phyloP scores from a whole-genome alignment of 2,797 vertebrate genomes.

The Sebastiscus tertius region DNA sequence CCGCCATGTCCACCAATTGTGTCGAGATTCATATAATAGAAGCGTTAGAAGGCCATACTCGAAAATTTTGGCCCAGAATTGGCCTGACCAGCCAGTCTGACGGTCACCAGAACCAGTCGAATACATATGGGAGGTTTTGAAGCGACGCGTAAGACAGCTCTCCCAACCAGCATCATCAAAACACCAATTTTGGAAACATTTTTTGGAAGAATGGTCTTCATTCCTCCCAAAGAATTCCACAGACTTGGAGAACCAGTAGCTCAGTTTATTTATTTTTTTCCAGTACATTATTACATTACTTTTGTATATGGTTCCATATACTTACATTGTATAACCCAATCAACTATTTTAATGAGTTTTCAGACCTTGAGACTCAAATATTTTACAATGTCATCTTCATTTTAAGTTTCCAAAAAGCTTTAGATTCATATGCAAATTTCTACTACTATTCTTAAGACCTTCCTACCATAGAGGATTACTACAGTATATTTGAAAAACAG shows the following conservation, averaged over 20 bases:
- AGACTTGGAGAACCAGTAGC: too few relatives aligned
- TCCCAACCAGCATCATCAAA: background rate
- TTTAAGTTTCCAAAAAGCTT: background rate
- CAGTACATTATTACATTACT: too few relatives aligned
- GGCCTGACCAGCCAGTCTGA: too few relatives aligned
- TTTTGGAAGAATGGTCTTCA: background rate
- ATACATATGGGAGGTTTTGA: background rate
- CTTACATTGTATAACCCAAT: background rate
- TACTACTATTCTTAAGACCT: background rate
- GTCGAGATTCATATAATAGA: too few relatives aligned
- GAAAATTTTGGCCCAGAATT: too few relatives aligned
- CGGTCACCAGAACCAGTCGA: background rate
- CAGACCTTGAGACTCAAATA: background rate
- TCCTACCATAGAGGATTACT: background rate
- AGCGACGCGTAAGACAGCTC: too few relatives aligned
- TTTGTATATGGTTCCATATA: background rate
- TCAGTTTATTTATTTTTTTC: too few relatives aligned
- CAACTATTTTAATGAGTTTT: background rate
- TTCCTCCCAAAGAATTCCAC: too few relatives aligned
- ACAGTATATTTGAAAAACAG: background rate
- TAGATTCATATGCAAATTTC: conserved; percentile 5
- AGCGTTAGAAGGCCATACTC: too few relatives aligned
- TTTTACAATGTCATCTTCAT: background rate
- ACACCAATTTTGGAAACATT: background rate
- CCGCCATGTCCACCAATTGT: too few relatives aligned